Percentiles rank a stretch among this genome's conserved stretches.
These are phyloP conservation scores for Drosophila infuscata DNA, from an alignment of 2,888 invertebrate genomes.

Conservation along the genomic window DNA sequence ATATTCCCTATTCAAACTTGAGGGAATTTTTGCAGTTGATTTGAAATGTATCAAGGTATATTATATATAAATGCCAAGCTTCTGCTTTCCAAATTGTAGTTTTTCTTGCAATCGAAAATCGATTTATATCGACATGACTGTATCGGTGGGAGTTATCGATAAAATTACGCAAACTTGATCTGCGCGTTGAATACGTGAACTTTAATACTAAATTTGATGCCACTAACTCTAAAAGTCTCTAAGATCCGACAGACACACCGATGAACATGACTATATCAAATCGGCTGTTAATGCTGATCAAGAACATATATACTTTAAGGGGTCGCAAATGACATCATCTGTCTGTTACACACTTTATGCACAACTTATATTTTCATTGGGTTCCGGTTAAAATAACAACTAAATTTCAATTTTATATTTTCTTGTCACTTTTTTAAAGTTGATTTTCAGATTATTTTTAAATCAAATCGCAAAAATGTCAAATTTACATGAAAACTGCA, in stretches of 20 bases:
- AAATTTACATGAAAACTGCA: not conserved
- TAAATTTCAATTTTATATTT: not conserved
- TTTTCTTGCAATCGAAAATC: not conserved
- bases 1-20: not conserved
- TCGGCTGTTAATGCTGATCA: not conserved
- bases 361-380: not conserved
- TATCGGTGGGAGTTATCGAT: not conserved
- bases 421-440: not conserved
- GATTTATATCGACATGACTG: not conserved
- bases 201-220: not conserved
- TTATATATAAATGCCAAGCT: not conserved
- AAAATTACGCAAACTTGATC: not conserved
- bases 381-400: not conserved
- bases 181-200: not conserved
- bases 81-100: rapidly evolving
- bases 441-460: not conserved
- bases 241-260: not conserved
- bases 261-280: not conserved
- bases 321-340: not conserved
- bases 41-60: not conserved
- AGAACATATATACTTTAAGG: not conserved
- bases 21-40: not conserved
- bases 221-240: not conserved
- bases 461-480: not conserved
- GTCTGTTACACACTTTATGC: not conserved